These are phyloP conservation scores for Thera obeliscata DNA, from an alignment of 2,888 invertebrate genomes.

Conservation along the genomic window DNA sequence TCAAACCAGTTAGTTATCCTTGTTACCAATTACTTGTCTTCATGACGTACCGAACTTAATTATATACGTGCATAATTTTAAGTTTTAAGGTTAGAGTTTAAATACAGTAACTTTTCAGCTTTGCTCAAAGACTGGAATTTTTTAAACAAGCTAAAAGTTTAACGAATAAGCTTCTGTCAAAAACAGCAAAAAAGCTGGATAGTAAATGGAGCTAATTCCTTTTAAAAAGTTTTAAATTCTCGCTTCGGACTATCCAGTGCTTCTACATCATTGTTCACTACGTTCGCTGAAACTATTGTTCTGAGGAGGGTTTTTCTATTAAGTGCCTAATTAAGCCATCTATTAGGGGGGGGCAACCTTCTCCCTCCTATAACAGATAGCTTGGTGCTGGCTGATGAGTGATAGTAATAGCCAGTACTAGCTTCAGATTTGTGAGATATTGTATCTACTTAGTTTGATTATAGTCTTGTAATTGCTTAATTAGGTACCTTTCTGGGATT, in stretches of 20 bases:
- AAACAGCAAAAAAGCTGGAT: slow-evolving; percentile 34
- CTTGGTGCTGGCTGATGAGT: slow-evolving; percentile 4
- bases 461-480: too few species aligned
- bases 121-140: slow-evolving; percentile 26
- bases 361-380: neutral
- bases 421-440: neutral
- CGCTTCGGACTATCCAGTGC: slow-evolving; percentile 30
- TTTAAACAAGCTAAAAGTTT: slow-evolving; percentile 32
- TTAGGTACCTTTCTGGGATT: too few species aligned
- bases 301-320: slow-evolving; percentile 42
- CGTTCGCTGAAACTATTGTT: slow-evolving; percentile 37
- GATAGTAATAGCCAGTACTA: neutral
- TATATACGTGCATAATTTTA: neutral
- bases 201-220: slow-evolving; percentile 36
- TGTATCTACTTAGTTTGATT: too few species aligned
- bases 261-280: slow-evolving; percentile 31
- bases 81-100: slow-evolving; percentile 6
- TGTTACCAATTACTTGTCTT: too few species aligned
- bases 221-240: slow-evolving; percentile 35
- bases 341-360: slow-evolving; percentile 24
- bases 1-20: too few species aligned
- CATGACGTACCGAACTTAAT: neutral
- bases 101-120: slow-evolving; percentile 17
- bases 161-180: slow-evolving; percentile 36
- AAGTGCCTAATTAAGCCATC: slow-evolving; percentile 44